phyloP scores from a whole-genome alignment of 2,797 vertebrate genomes.

The Mus minutoides region DNA sequence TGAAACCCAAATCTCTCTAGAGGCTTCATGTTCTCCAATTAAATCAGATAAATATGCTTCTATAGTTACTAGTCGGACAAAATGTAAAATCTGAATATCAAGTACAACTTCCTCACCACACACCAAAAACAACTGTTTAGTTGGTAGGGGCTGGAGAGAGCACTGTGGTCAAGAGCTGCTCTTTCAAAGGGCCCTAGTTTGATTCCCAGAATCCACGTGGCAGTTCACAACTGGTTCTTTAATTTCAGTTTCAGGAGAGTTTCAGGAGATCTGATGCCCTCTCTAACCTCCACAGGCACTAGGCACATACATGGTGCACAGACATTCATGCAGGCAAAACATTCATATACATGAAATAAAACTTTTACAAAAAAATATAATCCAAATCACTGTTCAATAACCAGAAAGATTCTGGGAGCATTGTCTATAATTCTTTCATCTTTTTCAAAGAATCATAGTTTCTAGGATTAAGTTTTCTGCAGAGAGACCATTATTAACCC shows the following conservation, averaged over 20 bases:
- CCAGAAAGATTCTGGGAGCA: neutral
- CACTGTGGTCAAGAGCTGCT: neutral
- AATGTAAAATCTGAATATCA: slow-evolving; percentile 32
- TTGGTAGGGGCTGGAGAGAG: neutral
- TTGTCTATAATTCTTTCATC: slow-evolving; percentile 28
- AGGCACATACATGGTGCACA: neutral
- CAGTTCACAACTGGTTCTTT: neutral
- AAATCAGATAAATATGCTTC: neutral
- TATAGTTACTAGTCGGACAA: neutral
- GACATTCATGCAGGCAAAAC: neutral
- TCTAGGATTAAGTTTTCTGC: slow-evolving; percentile 24
- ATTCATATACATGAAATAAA: neutral
- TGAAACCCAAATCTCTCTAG: neutral
- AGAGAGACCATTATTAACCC: slow-evolving; percentile 15
- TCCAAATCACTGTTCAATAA: neutral
- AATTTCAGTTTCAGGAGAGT: neutral
- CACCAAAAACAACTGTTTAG: neutral
- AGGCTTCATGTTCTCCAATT: neutral
- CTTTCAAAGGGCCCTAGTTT: neutral
- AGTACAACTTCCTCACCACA: neutral
- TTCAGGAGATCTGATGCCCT: neutral
- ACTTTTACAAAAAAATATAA: slow-evolving; percentile 47
- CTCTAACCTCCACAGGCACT: neutral
- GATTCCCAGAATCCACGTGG: neutral
- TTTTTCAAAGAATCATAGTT: slow-evolving; percentile 50